phyloP scores from a whole-genome alignment of 2,888 invertebrate genomes.

The Coleophora deauratella region DNA sequence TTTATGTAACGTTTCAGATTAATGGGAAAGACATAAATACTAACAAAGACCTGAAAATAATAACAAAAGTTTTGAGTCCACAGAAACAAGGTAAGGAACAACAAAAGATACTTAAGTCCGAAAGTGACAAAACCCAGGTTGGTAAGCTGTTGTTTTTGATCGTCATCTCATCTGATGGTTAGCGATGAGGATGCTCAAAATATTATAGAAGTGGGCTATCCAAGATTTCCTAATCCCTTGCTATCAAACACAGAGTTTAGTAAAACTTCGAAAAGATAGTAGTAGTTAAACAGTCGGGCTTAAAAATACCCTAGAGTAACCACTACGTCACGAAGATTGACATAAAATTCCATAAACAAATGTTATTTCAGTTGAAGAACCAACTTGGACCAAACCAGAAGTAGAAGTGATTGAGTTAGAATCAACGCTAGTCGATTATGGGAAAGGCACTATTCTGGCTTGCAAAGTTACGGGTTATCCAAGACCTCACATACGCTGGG shows the following conservation, averaged over 20 bases:
- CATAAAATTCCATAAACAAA: background rate
- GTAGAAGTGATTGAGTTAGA: conserved; percentile 30
- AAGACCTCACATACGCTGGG: conserved; percentile 42
- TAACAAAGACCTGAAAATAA: conserved; percentile 19
- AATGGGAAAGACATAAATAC: conserved; percentile 25
- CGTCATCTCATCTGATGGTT: background rate
- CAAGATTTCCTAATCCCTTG: too few relatives aligned
- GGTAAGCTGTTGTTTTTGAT: too few relatives aligned
- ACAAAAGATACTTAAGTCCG: background rate
- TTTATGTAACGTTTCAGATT: conserved; percentile 21
- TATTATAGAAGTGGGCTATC: too few relatives aligned
- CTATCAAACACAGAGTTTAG: too few relatives aligned
- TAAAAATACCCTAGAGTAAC: too few relatives aligned
- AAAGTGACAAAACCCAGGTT: too few relatives aligned
- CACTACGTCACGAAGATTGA: background rate
- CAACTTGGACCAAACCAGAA: conserved; percentile 21
- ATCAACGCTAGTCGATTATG: conserved; percentile 28
- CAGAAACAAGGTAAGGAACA: conserved; percentile 26
- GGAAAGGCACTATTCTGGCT: conserved; percentile 27
- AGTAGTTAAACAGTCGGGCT: too few relatives aligned
- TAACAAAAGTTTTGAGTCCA: conserved; percentile 24
- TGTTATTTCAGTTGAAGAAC: conserved; percentile 17
- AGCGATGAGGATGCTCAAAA: too few relatives aligned
- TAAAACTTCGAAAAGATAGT: too few relatives aligned
- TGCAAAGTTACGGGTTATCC: conserved; percentile 46